Percentiles rank a stretch among this genome's conserved stretches.
Conservation (phyloP, 1,140 invertebrate genomes). For the Microplitis mediator region DNA sequence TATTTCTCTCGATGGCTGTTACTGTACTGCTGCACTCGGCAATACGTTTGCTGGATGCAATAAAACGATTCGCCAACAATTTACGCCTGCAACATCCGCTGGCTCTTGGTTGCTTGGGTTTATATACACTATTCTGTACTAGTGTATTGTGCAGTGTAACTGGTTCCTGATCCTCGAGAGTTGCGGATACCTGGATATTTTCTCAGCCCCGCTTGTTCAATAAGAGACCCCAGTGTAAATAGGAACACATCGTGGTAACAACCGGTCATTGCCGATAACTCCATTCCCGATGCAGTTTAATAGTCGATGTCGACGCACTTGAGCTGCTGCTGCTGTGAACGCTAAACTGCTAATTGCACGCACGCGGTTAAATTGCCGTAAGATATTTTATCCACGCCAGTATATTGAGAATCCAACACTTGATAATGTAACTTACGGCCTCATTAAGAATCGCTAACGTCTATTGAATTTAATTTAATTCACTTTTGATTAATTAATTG, state of each 20-base stretch:
- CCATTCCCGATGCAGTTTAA: slow-evolving; percentile 28
- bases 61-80: slow-evolving; percentile 46
- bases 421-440: not conserved
- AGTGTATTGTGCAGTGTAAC: too few relatives aligned
- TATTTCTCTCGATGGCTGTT: not conserved
- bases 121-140: too few relatives aligned
- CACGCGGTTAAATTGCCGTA: not conserved
- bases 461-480: not conserved
- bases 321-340: not conserved
- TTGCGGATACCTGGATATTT: too few relatives aligned
- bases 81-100: slow-evolving; percentile 43
- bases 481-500: not conserved
- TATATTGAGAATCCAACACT: not conserved
- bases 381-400: not conserved
- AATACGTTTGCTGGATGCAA: slow-evolving; percentile 28
- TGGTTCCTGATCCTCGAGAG: too few relatives aligned
- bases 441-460: slow-evolving; percentile 4
- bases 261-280: slow-evolving; percentile 44
- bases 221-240: not conserved
- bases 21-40: not conserved
- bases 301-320: slow-evolving; percentile 18
- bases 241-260: slow-evolving; percentile 29
- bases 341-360: slow-evolving; percentile 13
- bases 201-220: slow-evolving; percentile 13
- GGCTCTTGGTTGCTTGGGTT: not conserved